Percentiles rank a stretch among this genome's conserved stretches.
These are phyloP conservation scores for Eupeodes corollae DNA, from an alignment of 1,140 invertebrate species.

Conservation along the genomic window DNA sequence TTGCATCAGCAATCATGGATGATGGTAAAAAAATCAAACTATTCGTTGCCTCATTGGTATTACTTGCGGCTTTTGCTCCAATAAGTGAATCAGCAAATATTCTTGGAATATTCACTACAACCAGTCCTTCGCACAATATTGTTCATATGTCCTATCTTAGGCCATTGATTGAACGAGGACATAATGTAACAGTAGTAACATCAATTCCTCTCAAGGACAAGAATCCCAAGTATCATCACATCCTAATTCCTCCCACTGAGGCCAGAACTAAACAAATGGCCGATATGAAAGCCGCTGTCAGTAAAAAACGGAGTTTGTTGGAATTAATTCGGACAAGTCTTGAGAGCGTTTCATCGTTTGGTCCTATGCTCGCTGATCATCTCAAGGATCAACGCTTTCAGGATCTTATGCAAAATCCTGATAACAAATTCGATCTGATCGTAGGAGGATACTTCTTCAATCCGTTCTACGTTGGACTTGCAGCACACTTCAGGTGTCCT, in stretches of 20 bases:
- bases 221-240: slow-evolving; percentile 8
- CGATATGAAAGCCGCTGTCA: slow-evolving; percentile 16
- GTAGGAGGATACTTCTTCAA: slow-evolving; percentile 27
- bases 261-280: slow-evolving; percentile 7
- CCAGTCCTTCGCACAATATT: slow-evolving; percentile 30
- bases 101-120: slow-evolving; percentile 21
- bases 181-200: slow-evolving; percentile 28
- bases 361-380: slow-evolving; percentile 20
- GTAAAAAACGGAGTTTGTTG: slow-evolving; percentile 9
- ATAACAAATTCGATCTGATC: slow-evolving; percentile 24
- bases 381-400: slow-evolving; percentile 20
- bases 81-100: slow-evolving; percentile 17
- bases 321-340: slow-evolving; percentile 9
- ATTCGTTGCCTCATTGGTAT: too few species aligned
- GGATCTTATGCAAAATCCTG: too few species aligned
- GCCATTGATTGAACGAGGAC: slow-evolving; percentile 24
- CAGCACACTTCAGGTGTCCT: slow-evolving; percentile 20
- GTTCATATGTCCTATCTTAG: slow-evolving; percentile 28
- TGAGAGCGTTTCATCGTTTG: slow-evolving; percentile 7
- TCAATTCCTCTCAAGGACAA: slow-evolving; percentile 4
- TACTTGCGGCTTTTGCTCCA: too few species aligned
- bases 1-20: too few species aligned
- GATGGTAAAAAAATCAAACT: too few species aligned
- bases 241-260: slow-evolving; percentile 17
- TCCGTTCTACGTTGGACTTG: slow-evolving; percentile 24